A percentile compares a stretch with the other conserved stretches of the same genome.
These are phyloP conservation scores for Arnoldichthys spilopterus DNA, from an alignment of 2,797 vertebrate genomes.

Conservation along the genomic window DNA sequence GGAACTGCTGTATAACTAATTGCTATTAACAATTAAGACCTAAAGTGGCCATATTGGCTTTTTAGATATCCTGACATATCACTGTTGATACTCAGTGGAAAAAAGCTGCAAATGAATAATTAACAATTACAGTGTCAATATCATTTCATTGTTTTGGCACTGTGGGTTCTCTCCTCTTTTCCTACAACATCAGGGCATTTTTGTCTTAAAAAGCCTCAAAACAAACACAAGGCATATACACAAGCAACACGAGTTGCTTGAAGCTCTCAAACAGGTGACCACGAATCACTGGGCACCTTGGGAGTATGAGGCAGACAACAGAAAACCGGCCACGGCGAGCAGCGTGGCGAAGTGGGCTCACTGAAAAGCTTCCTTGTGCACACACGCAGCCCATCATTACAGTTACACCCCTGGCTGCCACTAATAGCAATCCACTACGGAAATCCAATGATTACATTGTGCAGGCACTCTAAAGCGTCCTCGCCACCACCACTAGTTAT, in stretches of 20 bases:
- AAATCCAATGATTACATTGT: constrained; percentile 77
- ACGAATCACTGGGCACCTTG: neutral
- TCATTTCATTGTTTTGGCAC: too few species aligned
- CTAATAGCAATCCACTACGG: constrained; percentile 80
- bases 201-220: neutral
- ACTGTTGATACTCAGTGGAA: too few species aligned
- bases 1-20: too few species aligned
- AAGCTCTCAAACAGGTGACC: neutral
- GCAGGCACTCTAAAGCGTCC: constrained; percentile 76
- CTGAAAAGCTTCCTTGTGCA: constrained; percentile 65
- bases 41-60: too few species aligned
- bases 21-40: too few species aligned
- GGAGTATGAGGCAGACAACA: neutral
- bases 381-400: constrained; percentile 53
- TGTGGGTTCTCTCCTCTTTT: neutral
- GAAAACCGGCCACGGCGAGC: neutral
- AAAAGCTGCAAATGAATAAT: too few species aligned
- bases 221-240: neutral
- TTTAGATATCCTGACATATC: too few species aligned
- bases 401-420: constrained; percentile 67
- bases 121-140: too few species aligned
- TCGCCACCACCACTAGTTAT: constrained; percentile 74
- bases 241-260: neutral
- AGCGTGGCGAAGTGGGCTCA: constrained; percentile 48
- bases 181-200: neutral